A percentile compares a stretch with the other conserved stretches of the same genome.
Evolutionary conservation across 2,888 invertebrate species (phyloP).

Genomic region (Drosophila falleni): DNA sequence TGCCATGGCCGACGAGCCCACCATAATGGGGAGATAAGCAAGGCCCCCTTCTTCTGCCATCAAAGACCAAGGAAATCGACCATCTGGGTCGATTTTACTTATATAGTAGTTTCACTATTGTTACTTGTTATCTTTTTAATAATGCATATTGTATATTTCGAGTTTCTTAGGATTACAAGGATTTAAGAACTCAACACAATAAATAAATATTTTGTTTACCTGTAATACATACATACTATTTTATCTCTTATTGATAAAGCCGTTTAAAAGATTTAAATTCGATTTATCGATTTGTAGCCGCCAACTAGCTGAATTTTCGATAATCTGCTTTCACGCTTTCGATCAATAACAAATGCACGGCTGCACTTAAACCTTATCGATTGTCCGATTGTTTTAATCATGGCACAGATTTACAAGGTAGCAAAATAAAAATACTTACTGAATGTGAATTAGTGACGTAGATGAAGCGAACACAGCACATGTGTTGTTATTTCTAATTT

Average conservation of each 20-base stretch:
- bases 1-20: constrained; percentile 94
- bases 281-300: background rate
- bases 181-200: constrained; percentile 49
- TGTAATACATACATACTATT: constrained; percentile 10
- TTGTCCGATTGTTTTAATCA: background rate
- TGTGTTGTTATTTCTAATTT: background rate
- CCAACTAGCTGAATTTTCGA: background rate
- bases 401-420: background rate
- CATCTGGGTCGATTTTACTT: constrained; percentile 40
- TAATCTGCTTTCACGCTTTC: background rate
- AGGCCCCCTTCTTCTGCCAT: constrained; percentile 14
- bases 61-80: constrained; percentile 69
- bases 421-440: background rate
- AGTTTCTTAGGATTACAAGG: constrained; percentile 38
- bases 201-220: constrained; percentile 55
- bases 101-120: constrained; percentile 53
- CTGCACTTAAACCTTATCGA: constrained; percentile 1
- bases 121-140: constrained; percentile 73
- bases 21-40: constrained; percentile 89
- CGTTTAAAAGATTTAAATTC: background rate
- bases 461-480: background rate
- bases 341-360: background rate
- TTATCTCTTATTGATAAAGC: background rate
- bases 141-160: constrained; percentile 46
- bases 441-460: constrained; percentile 14